Conservation (phyloP, 2,797 vertebrate species). For the Sternarchorhynchus goeldii region DNA sequence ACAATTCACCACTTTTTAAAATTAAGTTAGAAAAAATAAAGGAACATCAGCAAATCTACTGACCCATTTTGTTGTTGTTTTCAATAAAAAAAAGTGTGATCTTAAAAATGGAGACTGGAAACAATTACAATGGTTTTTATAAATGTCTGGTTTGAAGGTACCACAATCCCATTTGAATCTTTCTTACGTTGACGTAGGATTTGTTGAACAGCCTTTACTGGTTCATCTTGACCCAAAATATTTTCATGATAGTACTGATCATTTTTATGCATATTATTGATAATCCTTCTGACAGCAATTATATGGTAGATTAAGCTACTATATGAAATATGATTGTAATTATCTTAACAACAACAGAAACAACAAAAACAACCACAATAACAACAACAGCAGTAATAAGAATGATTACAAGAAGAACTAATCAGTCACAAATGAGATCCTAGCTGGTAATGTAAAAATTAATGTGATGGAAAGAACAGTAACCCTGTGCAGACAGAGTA, state of each 20-base stretch:
- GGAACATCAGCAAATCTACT: background rate
- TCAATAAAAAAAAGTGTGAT: background rate
- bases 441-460: no score
- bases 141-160: background rate
- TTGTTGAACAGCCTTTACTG: background rate
- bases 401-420: no score
- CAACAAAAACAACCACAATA: no score
- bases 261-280: background rate
- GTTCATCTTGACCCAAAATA: background rate
- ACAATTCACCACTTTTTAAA: slow-evolving; percentile 12
- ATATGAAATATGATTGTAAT: no score
- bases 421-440: no score
- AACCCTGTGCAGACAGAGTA: no score
- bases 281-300: background rate
- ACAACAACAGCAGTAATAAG: no score
- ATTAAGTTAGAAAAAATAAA: background rate
- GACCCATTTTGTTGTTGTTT: background rate
- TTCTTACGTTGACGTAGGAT: background rate
- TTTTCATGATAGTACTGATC: background rate
- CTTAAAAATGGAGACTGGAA: background rate
- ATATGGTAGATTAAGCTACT: background rate
- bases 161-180: background rate
- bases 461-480: no score
- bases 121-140: background rate
- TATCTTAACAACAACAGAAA: no score